A percentile compares a stretch with the other conserved stretches of the same genome.
Evolutionary conservation across 2,797 vertebrate genomes (phyloP).

Genomic region (Xenops minutus): DNA sequence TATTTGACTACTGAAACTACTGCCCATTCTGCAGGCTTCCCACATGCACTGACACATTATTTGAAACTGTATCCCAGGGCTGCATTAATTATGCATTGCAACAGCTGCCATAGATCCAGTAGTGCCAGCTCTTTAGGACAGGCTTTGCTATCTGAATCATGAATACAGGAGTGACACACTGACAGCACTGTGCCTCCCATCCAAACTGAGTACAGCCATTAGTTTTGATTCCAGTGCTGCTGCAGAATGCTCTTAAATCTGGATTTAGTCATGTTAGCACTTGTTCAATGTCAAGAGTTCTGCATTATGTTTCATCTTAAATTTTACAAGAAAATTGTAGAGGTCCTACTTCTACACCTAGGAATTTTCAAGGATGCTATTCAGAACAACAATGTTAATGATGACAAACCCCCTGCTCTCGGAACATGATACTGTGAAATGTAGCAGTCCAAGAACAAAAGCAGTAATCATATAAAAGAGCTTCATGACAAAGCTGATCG

Average conservation of each 20-base stretch:
- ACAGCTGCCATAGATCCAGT: constrained; percentile 35
- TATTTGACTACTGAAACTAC: not conserved
- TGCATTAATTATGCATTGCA: constrained; percentile 52
- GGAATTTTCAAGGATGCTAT: not conserved
- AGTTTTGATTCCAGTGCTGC: not conserved
- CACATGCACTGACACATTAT: not conserved
- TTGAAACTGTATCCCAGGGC: not conserved
- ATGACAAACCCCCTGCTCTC: not conserved
- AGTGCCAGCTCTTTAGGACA: not conserved
- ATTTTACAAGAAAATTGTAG: not conserved
- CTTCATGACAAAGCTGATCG: not conserved
- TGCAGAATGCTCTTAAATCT: not conserved
- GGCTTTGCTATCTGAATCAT: not conserved
- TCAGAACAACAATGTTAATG: not conserved
- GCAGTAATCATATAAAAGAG: not conserved
- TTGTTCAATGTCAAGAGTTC: not conserved
- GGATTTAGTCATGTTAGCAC: not conserved
- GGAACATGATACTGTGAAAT: not conserved
- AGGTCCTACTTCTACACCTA: not conserved
- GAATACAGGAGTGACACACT: not conserved
- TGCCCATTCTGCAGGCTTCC: not conserved
- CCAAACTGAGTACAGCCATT: not conserved
- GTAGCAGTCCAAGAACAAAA: not conserved
- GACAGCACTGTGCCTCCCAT: not conserved
- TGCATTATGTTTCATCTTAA: not conserved